Base-by-base conservation (phyloP, 1,140 invertebrate genomes). In the Wiebesia pumilae region DNA sequence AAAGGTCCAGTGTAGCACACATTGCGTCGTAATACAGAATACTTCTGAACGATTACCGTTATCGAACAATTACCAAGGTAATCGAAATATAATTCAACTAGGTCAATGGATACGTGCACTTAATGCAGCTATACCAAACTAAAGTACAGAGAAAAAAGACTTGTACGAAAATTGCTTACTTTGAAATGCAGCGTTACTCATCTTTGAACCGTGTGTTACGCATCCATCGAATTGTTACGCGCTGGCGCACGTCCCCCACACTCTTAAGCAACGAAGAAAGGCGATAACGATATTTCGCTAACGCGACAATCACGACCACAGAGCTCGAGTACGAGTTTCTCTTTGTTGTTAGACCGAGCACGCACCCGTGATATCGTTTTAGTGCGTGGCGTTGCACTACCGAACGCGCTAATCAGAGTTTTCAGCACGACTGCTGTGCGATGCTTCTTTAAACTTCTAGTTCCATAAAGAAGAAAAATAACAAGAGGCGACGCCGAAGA, bases 81-180 rank as follows among this genome's bases (percentile, higher is more conserved):
- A 71, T 38, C 40, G 1, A 21, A 71, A 16, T 71, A 35, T 35
- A 71, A 30, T 30, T 35, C 19, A 71, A 38, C 0, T 35, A 71
- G 69, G 7, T 1, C 16, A 38, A 21, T 35, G 40, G 16, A 71
- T 38, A 71, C 1, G 16, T 38, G n/a, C n/a, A n/a, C n/a, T 67
- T 30, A 67, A 67, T n/a, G 6, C 2, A 38, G 40, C 0, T 2
- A 71, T 62, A 27, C 24, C 1, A 79, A 35, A 79, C 0, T 35
- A 79, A 79, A 47, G 10, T 1, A 10, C 9, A 33, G 12, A 35
- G 3, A 30, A 80, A 24, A 80, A 47, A 21, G 35, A 33, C 12
- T n/a, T 51, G 9, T 62, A 43, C 58, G 9, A 69, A n/a, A n/a
- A 67, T 38, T 67, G 75, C 69, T 77, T 84, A 78, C 75, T 84